Base-by-base conservation (phyloP, 2,888 invertebrate species). In the Opisthograptis luteolata region DNA sequence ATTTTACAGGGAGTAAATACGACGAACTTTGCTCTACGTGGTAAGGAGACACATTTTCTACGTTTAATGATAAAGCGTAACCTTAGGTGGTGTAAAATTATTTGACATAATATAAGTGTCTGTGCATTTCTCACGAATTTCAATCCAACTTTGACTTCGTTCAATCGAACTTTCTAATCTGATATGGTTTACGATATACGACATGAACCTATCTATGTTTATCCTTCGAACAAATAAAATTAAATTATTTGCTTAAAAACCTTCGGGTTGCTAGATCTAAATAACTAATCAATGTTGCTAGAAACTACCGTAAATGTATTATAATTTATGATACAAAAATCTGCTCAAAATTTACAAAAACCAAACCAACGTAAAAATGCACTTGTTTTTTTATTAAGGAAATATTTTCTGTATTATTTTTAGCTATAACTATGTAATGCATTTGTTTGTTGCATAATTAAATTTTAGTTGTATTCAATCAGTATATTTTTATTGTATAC, bases 61-160 rank as follows among this genome's bases (percentile, higher is more conserved):
- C 30, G 36, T 55, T 46, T 49, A 57, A 49, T 48, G 32, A 40
- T 55, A 48, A 34, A 25, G 45, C 19, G 46, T 55, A 49, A 58
- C 55, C 44, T 58, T 49, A 56, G 54, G 43, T 56, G 61, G 61
- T 58, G 61, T 58, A 57, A 55, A 57, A 53, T 50, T 57, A 50
- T 58, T 51, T 59, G 48, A 59, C 47, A 22, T 22, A 22, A 22
- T 22, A 17, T 50, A 51, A 55, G 55, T 40, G 41, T 45, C 31
- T 50, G 37, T 40, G 37, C 39, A 45, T 28, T 51, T 37, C 45
- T 40, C 50, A n/a, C n/a, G n/a, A n/a, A n/a, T n/a, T n/a, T n/a
- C n/a, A n/a, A n/a, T n/a, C n/a, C n/a, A n/a, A n/a, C n/a, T n/a
- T n/a, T n/a, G n/a, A n/a, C n/a, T 24, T n/a, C 24, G 24, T 24